Conservation (phyloP, 1,140 invertebrate species). For the Hesperophylax magnus region DNA sequence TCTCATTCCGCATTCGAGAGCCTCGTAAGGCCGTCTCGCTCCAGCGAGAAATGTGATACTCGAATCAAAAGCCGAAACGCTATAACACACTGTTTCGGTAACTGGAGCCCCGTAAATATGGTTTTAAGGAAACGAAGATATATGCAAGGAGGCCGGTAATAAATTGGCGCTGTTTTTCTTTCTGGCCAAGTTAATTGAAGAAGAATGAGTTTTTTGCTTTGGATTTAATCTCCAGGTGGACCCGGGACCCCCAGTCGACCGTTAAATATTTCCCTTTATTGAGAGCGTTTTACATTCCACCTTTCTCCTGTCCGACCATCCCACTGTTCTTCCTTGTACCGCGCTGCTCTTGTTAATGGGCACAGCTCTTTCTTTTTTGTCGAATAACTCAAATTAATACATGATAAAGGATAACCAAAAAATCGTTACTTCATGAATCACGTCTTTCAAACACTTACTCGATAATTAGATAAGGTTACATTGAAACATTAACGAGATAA, state of each 20-base stretch:
- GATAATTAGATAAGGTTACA: too few species aligned
- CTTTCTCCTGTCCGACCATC: too few species aligned
- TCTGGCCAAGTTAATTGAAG: slow-evolving; percentile 56
- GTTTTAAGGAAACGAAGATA: slow-evolving; percentile 57
- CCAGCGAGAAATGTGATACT: slow-evolving; percentile 49
- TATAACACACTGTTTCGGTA: slow-evolving; percentile 51
- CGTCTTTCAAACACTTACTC: too few species aligned
- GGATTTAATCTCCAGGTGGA: slow-evolving; percentile 52
- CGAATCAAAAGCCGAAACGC: slow-evolving; percentile 49
- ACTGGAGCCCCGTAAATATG: slow-evolving; percentile 51
- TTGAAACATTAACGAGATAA: too few species aligned
- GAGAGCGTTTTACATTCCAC: not conserved
- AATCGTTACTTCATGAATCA: too few species aligned
- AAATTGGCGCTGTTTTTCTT: slow-evolving; percentile 58
- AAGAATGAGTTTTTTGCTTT: slow-evolving; percentile 55
- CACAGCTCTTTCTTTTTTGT: slow-evolving; percentile 3
- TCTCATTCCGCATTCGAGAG: slow-evolving; percentile 1
- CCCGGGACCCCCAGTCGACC: not conserved
- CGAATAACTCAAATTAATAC: not conserved
- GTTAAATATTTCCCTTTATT: not conserved
- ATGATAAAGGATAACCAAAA: not conserved
- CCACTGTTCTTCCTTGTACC: not conserved
- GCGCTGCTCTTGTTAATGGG: slow-evolving; percentile 39
- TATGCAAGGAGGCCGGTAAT: slow-evolving; percentile 56
- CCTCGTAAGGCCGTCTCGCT: slow-evolving; percentile 36